phyloP scores from a whole-genome alignment of 1,140 invertebrate species.

The Propsilocerus akamusi region DNA sequence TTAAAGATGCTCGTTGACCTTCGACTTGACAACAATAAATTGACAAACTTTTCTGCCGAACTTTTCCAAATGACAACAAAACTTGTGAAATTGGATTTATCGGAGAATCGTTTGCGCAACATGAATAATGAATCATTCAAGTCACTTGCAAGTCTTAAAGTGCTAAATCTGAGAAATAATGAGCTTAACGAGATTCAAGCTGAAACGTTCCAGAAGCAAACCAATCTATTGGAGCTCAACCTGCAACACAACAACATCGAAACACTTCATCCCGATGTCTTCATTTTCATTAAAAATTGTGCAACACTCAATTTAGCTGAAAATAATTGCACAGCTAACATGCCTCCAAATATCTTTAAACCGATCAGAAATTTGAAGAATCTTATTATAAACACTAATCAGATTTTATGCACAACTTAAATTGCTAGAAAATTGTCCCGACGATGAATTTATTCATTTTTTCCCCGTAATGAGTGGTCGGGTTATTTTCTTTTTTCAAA shows the following conservation, averaged over 20 bases:
- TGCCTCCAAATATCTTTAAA: background rate
- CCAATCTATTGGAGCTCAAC: background rate
- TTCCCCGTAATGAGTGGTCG: no score
- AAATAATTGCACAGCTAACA: background rate
- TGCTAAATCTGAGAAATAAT: background rate
- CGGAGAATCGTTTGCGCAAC: background rate
- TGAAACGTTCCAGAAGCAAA: background rate
- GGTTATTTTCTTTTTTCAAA: no score
- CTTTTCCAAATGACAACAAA: background rate
- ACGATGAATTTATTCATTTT: no score
- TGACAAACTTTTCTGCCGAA: background rate
- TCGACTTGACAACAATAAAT: background rate
- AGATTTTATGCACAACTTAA: no score
- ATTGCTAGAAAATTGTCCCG: no score
- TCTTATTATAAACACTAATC: no score
- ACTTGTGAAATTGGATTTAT: background rate
- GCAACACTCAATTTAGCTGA: background rate
- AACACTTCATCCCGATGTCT: background rate
- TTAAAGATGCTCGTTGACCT: background rate
- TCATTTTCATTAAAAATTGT: background rate
- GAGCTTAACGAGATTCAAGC: background rate
- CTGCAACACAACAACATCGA: background rate
- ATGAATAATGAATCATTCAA: background rate
- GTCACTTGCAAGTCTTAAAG: background rate
- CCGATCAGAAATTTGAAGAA: background rate